Percentiles rank a stretch among this genome's conserved stretches.
phyloP scores from a whole-genome alignment of 2,797 vertebrate species.

The Novumbra hubbsi region DNA sequence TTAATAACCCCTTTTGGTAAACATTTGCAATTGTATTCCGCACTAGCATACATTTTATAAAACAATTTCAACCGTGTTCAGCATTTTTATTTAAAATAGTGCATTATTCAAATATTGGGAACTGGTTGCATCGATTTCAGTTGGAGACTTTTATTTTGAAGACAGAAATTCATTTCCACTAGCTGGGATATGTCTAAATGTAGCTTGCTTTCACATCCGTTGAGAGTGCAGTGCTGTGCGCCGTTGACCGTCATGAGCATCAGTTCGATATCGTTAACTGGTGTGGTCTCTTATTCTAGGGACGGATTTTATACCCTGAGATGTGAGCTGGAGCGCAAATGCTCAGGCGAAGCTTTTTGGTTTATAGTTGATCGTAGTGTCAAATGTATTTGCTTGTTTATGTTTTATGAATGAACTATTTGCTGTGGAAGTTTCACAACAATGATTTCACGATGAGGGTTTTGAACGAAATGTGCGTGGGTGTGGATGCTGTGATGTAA shows the following conservation, averaged over 20 bases:
- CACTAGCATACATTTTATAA: too few relatives aligned
- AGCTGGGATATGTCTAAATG: too few relatives aligned
- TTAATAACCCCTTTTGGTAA: too few relatives aligned
- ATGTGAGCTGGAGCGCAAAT: not conserved
- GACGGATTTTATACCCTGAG: not conserved
- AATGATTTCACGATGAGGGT: not conserved
- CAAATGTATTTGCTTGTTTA: not conserved
- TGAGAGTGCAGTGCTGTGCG: slow-evolving; percentile 37
- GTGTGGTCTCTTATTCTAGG: not conserved
- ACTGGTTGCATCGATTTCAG: too few relatives aligned
- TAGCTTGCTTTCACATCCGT: too few relatives aligned
- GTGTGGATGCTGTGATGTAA: slow-evolving; percentile 52
- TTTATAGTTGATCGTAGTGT: not conserved
- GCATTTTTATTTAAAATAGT: too few relatives aligned
- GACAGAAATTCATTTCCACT: too few relatives aligned
- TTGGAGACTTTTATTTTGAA: too few relatives aligned
- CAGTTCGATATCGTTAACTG: slow-evolving; percentile 35
- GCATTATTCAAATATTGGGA: too few relatives aligned
- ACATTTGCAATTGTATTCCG: too few relatives aligned
- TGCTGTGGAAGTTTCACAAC: not conserved
- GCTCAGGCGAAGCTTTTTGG: not conserved
- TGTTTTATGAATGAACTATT: not conserved
- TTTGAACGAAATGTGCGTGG: slow-evolving; percentile 35
- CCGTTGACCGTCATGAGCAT: slow-evolving; percentile 40
- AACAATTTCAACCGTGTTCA: too few relatives aligned